Conservation (phyloP, 2,797 vertebrate species). For the Chelon auratus region DNA sequence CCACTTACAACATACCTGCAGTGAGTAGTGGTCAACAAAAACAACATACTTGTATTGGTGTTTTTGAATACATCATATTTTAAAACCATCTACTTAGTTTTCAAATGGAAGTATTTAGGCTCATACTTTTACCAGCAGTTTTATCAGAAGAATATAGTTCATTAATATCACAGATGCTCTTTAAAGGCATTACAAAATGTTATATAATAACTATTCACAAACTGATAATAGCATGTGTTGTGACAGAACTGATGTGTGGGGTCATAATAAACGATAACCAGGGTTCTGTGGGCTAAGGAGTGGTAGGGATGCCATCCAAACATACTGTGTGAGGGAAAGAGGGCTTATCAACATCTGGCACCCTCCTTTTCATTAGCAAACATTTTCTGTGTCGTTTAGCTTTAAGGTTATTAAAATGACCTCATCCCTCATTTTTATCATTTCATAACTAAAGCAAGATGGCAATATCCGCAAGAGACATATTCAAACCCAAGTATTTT, state of each 20-base stretch:
- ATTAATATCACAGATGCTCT: background rate
- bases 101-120: background rate
- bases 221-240: background rate
- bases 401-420: too few species aligned
- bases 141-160: background rate
- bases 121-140: background rate
- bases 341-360: background rate
- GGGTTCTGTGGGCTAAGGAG: background rate
- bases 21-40: slow-evolving; percentile 77
- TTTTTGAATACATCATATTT: too few species aligned
- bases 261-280: background rate
- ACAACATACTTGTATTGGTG: background rate
- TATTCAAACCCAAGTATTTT: too few species aligned
- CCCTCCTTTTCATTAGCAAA: too few species aligned
- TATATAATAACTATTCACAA: background rate
- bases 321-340: background rate
- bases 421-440: too few species aligned
- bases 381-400: too few species aligned
- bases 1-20: slow-evolving; percentile 72
- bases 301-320: background rate
- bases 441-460: too few species aligned
- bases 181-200: background rate
- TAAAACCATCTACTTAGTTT: too few species aligned
- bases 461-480: too few species aligned
- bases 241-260: background rate